These are phyloP conservation scores for Lithodes maja DNA, from an alignment of 2,888 invertebrate species.

Conservation along the genomic window DNA sequence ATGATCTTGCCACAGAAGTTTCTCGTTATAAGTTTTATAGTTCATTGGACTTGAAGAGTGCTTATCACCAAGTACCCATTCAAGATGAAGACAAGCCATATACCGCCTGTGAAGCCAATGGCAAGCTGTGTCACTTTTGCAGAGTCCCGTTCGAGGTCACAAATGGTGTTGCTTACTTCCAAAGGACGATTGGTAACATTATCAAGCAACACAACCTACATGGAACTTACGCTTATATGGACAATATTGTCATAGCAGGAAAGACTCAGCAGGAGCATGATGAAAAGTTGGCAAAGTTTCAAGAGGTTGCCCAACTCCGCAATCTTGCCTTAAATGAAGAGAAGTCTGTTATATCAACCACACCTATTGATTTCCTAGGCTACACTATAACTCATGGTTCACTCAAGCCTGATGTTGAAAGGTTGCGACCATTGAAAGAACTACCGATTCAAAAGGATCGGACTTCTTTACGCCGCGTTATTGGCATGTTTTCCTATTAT, in stretches of 20 bases:
- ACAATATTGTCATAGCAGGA: slow-evolving; percentile 19
- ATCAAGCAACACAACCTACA: slow-evolving; percentile 6
- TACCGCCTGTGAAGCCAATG: neutral
- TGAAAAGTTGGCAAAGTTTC: slow-evolving; percentile 1
- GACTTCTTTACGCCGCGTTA: slow-evolving; percentile 21
- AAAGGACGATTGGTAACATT: slow-evolving; percentile 5
- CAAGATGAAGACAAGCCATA: neutral
- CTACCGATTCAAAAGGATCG: slow-evolving; percentile 9
- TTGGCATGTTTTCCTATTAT: slow-evolving; percentile 42
- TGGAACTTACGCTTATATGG: slow-evolving; percentile 30
- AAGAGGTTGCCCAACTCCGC: neutral
- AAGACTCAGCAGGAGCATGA: slow-evolving; percentile 31
- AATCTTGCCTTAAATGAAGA: slow-evolving; percentile 20
- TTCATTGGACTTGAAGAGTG: neutral
- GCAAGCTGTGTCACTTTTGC: neutral
- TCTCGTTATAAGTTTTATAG: neutral
- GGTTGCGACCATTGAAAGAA: slow-evolving; percentile 26
- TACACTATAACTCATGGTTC: no score
- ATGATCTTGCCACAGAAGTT: neutral
- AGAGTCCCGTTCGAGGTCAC: neutral
- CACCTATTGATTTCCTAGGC: slow-evolving; percentile 24
- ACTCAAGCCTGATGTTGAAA: neutral
- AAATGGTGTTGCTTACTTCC: slow-evolving; percentile 7
- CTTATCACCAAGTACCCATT: neutral
- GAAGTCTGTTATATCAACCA: slow-evolving; percentile 23